These are phyloP conservation scores for Eupithecia subumbrata DNA, from an alignment of 2,888 invertebrate species.

Conservation along the genomic window DNA sequence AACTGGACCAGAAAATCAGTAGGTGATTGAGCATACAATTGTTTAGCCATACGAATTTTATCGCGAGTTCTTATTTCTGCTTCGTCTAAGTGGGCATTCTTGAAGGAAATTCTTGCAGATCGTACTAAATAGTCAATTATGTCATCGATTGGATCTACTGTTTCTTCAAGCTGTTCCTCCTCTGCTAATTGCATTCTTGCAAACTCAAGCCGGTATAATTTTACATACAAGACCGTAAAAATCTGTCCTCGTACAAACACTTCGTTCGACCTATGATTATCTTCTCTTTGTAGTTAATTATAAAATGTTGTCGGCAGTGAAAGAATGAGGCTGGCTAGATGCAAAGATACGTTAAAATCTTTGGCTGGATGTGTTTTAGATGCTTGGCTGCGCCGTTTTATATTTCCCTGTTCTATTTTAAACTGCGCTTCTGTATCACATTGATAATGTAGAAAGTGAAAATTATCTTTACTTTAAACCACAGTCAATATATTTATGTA, in stretches of 20 bases:
- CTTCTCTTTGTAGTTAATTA: too few relatives aligned
- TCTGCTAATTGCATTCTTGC: conserved; percentile 16
- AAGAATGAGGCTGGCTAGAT: too few relatives aligned
- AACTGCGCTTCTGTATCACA: too few relatives aligned
- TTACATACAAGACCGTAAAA: neutral
- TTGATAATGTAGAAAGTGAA: too few relatives aligned
- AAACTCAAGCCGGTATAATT: neutral
- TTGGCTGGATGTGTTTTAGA: neutral
- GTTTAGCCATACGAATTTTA: conserved; percentile 87
- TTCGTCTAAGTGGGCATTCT: conserved; percentile 92
- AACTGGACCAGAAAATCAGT: conserved; percentile 90
- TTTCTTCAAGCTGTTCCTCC: conserved; percentile 40
- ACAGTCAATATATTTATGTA: too few relatives aligned
- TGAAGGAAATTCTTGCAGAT: conserved; percentile 87
- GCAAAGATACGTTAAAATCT: too few relatives aligned
- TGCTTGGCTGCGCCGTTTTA: neutral
- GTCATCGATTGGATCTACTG: conserved; percentile 75
- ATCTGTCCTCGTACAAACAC: too few relatives aligned
- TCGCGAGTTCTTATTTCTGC: conserved; percentile 88
- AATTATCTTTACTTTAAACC: too few relatives aligned
- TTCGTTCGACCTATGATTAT: too few relatives aligned
- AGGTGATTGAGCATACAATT: conserved; percentile 86
- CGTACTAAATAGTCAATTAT: conserved; percentile 86
- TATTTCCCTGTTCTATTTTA: neutral
- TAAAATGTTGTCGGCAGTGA: too few relatives aligned